These are phyloP conservation scores for Aelia acuminata DNA, from an alignment of 2,888 invertebrate genomes.

Conservation along the genomic window DNA sequence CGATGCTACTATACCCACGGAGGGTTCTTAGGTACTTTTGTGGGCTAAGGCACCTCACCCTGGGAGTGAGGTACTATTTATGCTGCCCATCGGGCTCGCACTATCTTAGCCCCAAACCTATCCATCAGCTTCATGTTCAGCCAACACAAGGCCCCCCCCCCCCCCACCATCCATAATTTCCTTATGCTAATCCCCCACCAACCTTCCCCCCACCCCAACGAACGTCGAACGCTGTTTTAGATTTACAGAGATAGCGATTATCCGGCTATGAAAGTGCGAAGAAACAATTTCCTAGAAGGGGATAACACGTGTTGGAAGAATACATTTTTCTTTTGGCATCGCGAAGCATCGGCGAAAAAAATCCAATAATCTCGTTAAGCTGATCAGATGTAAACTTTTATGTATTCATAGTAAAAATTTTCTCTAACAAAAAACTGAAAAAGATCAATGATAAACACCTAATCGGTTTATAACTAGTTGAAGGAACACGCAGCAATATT, in stretches of 20 bases:
- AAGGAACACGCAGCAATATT: not conserved
- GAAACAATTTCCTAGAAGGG: not conserved
- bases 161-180: not conserved
- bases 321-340: not conserved
- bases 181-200: not conserved
- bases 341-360: not conserved
- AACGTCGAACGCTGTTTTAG: not conserved
- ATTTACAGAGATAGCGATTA: not conserved
- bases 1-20: no score
- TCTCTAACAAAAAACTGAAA: not conserved
- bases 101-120: not conserved
- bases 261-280: not conserved
- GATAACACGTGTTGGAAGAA: not conserved
- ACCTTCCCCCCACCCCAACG: not conserved
- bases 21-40: no score
- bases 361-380: not conserved
- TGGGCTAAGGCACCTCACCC: not conserved
- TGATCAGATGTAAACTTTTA: not conserved
- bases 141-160: not conserved
- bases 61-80: not conserved
- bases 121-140: conserved; percentile 16
- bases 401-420: not conserved
- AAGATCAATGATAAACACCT: not conserved
- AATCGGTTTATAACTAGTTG: not conserved
- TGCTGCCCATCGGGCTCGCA: not conserved